Base-by-base conservation (phyloP, 2,888 invertebrate species). In the Steromphala cineraria region DNA sequence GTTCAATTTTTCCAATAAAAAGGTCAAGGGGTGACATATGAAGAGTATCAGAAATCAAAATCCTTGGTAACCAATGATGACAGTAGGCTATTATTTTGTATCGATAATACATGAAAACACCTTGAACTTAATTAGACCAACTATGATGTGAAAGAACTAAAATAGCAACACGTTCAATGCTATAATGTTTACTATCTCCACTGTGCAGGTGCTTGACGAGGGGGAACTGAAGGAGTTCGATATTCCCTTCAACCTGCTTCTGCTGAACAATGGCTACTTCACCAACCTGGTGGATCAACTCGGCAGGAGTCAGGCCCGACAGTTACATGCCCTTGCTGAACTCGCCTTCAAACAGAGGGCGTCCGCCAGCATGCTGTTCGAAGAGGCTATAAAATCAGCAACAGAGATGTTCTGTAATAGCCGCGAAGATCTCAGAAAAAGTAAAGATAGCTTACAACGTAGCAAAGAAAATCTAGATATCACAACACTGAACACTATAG, bases 181-280 rank as follows among this genome's bases (percentile, higher is more conserved):
- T 53, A 15, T 52, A 13, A 36, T 1, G 31, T 40, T 55, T 8
- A 46, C 1, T 46, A 13, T 46, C 46, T 46, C 46, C 46, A 10
- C 36, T 19, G 83, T 82, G 8, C 84, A 91, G 93, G 94, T 94
- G 1, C 96, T 98, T 96, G 96, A 97, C 89, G 95, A 95, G 4
- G 98, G 98, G 1, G 93, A 94, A 46, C 95, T 96, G 80, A 95
- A 94, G 81, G 97, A 98, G 93, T 95, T 96, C 53, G 97, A 96
- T 10, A 96, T 96, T 89, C 97, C 98, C 0, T 95, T 95, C 90
- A 94, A 95, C 88, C 90, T 94, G 17, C 89, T 94, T 31, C 89
- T 92, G 55, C 87, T 90, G 13, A 79, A 88, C 15, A 80, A 86
- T 5, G 90, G 92, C 8, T 75, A 88, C 46, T 93, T 94, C 82